These are phyloP conservation scores for Agrochola lychnidis DNA, from an alignment of 2,888 invertebrate genomes.

Conservation along the genomic window DNA sequence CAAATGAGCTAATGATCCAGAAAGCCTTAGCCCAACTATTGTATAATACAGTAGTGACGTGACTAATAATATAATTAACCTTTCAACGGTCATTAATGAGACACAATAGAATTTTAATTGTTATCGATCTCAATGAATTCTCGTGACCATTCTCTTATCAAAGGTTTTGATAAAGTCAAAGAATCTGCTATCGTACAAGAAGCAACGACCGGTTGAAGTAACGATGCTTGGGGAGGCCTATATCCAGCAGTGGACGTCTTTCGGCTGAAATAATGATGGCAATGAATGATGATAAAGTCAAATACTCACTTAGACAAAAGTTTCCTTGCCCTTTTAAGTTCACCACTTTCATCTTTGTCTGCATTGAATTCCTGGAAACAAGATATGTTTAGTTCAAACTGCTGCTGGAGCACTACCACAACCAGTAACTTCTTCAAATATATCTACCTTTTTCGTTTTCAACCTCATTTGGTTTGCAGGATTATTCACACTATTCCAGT, in stretches of 20 bases:
- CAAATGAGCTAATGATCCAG: background rate
- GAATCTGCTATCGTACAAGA: too few species aligned
- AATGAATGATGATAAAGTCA: background rate
- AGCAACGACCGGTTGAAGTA: too few species aligned
- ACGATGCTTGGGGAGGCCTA: too few species aligned
- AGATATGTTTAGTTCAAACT: background rate
- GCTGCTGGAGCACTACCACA: too few species aligned
- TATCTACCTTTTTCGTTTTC: slow-evolving; percentile 81
- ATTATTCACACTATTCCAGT: slow-evolving; percentile 86
- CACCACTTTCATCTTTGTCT: slow-evolving; percentile 79
- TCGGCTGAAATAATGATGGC: too few species aligned
- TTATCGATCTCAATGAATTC: too few species aligned
- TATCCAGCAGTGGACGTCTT: too few species aligned
- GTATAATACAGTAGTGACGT: too few species aligned
- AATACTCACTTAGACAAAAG: slow-evolving; percentile 80
- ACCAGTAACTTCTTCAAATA: background rate
- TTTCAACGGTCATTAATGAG: too few species aligned
- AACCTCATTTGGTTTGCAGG: slow-evolving; percentile 85
- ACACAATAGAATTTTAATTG: too few species aligned
- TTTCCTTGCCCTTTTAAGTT: slow-evolving; percentile 82
- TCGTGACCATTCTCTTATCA: too few species aligned
- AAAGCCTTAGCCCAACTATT: background rate
- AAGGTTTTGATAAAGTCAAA: background rate
- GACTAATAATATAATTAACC: too few species aligned
- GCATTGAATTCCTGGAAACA: slow-evolving; percentile 80